These are phyloP conservation scores for Triplophysa tibetana DNA, from an alignment of 2,113 vertebrate genomes.

Conservation along the genomic window DNA sequence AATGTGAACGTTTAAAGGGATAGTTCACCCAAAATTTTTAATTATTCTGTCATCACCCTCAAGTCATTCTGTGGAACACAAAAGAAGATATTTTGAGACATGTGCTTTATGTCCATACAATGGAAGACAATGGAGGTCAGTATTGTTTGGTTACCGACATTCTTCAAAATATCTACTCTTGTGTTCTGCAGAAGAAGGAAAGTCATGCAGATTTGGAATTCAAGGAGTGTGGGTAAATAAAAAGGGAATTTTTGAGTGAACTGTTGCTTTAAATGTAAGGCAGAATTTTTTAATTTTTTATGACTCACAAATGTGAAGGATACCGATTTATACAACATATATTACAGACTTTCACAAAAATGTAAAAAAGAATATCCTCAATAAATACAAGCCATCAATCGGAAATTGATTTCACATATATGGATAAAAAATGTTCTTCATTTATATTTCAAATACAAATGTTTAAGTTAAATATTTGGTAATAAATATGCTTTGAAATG, in stretches of 20 bases:
- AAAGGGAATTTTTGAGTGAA: too few species aligned
- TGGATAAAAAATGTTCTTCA: neutral
- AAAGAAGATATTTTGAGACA: too few species aligned
- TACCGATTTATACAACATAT: conserved; percentile 16
- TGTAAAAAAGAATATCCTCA: conserved; percentile 28
- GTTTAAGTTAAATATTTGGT: neutral
- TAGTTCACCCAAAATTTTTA: too few species aligned
- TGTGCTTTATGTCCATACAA: too few species aligned
- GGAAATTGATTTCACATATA: neutral
- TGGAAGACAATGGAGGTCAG: too few species aligned
- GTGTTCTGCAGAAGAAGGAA: too few species aligned
- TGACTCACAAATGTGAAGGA: neutral
- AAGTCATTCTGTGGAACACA: too few species aligned
- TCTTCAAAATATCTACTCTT: too few species aligned
- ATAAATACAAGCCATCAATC: conserved; percentile 25
- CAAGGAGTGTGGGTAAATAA: too few species aligned
- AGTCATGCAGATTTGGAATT: too few species aligned
- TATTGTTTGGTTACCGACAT: too few species aligned
- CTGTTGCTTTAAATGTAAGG: conserved; percentile 6
- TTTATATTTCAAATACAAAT: neutral
- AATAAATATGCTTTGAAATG: conserved; percentile 22
- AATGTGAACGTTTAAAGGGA: neutral
- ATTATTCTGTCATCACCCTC: too few species aligned
- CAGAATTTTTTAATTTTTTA: conserved; percentile 8
- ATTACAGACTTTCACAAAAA: conserved; percentile 1